phyloP scores from a whole-genome alignment of 2,113 vertebrate species.

The Gasterosteus nipponicus region DNA sequence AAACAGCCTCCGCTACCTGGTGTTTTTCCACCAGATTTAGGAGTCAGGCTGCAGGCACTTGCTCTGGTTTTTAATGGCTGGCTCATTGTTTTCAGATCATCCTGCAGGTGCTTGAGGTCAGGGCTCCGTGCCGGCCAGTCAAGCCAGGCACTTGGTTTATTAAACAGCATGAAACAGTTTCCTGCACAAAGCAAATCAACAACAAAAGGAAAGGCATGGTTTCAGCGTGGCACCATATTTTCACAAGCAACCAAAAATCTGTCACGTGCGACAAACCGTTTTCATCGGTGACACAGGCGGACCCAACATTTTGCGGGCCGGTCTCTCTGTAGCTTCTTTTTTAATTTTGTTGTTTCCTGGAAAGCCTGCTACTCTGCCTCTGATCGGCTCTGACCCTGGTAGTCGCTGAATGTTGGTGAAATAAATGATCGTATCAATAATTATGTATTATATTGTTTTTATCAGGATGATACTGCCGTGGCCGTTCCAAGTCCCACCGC shows the following conservation, averaged over 20 bases:
- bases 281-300: not conserved
- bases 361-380: not conserved
- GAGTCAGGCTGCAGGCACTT: not conserved
- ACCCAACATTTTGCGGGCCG: not conserved
- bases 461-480: too few relatives aligned
- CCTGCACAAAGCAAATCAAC: not conserved
- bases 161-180: not conserved
- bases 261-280: not conserved
- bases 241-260: not conserved
- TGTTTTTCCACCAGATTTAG: not conserved
- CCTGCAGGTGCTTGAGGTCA: not conserved
- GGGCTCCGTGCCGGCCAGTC: not conserved
- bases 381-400: not conserved
- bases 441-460: not conserved
- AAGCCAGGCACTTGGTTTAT: not conserved
- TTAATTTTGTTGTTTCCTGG: not conserved
- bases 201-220: not conserved
- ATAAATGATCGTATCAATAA: not conserved
- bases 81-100: not conserved
- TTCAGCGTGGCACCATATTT: not conserved
- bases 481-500: too few relatives aligned
- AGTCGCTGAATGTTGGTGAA: not conserved
- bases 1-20: not conserved
- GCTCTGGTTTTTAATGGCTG: not conserved
- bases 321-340: not conserved